Evolutionary conservation across 2,113 vertebrate genomes (phyloP), one percentile per base, ranked within the genome.

Genomic region (Desmodus rotundus): DNA sequence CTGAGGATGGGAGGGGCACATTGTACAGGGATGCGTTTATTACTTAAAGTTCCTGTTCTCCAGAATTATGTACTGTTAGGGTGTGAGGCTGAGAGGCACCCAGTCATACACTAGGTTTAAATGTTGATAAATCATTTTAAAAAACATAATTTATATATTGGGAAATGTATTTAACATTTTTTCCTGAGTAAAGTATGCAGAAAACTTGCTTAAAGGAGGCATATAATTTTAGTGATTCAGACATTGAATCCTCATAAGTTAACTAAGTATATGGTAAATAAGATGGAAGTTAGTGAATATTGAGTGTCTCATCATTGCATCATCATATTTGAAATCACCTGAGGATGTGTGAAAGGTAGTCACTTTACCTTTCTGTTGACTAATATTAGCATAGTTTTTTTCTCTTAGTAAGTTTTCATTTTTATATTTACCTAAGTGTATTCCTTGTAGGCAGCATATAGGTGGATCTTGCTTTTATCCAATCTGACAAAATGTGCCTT

Each of bases 171-270:
- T 98, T 96, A 96, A 94, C 94, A 77, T 98, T 98, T 98, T 97
- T 96, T 87, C 96, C 94, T 24, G 91, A 98, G 96, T 97, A 98
- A 98, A 98, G 97, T 98, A 97, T 98, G 96, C 97, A 98, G 97
- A 98, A 98, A 98, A 98, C 95, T 97, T 98, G 97, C 97, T 98
- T 98, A 98, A 98, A 98, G 98, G 98, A 98, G 92, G 96, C 97
- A 98, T 33, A 33, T 65, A 65, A 98, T 98, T 98, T 98, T 98
- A 98, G 98, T 98, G 97, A 98, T 96, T 98, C 97, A 98, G 98
- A 87, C 89, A 95, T 98, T 98, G 98, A 98, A 97, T 98, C 97
- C 96, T 97, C 85, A 96, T 98, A 98, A 98, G 98, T 97, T 97
- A 98, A 98, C 97, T 98, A 98, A 95, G 58, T 61, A 28, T 61